Conservation (phyloP, 2,888 invertebrate species). For the Eristalis tenax region DNA sequence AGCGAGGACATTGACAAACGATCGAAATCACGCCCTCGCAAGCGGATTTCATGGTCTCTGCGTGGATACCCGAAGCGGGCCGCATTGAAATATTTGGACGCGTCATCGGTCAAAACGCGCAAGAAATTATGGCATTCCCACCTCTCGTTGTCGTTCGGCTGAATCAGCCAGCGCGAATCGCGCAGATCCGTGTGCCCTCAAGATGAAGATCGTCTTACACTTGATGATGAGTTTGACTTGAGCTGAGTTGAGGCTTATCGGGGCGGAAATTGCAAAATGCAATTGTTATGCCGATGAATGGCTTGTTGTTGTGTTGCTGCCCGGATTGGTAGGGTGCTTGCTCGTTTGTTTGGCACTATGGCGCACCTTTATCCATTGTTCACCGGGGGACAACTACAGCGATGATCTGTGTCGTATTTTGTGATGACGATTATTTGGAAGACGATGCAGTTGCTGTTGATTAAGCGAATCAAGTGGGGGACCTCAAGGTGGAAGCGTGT, state of each 20-base stretch:
- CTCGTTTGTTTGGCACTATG: constrained; percentile 6
- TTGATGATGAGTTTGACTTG: constrained; percentile 63
- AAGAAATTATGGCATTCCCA: constrained; percentile 39
- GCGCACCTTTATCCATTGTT: background rate
- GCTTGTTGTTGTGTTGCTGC: background rate
- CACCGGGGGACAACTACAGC: too few relatives aligned
- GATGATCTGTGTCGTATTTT: too few relatives aligned
- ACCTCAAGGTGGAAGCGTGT: too few relatives aligned
- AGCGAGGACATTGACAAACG: constrained; percentile 68
- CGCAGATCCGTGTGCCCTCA: constrained; percentile 14
- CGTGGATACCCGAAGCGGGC: background rate
- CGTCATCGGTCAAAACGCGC: constrained; percentile 67
- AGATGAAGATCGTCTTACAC: constrained; percentile 70
- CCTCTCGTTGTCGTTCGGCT: constrained; percentile 20
- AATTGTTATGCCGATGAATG: constrained; percentile 52
- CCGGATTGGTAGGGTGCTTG: constrained; percentile 29
- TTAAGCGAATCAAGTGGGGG: too few relatives aligned
- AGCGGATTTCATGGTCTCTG: constrained; percentile 34
- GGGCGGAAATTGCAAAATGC: constrained; percentile 62
- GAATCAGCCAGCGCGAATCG: constrained; percentile 15
- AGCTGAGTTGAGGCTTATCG: constrained; percentile 36
- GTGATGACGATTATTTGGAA: too few relatives aligned
- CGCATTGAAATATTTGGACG: constrained; percentile 69
- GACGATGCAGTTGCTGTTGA: too few relatives aligned
- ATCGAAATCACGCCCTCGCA: constrained; percentile 71